phyloP scores from a whole-genome alignment of 2,113 vertebrate genomes.

The Nothobranchius kuhntae region DNA sequence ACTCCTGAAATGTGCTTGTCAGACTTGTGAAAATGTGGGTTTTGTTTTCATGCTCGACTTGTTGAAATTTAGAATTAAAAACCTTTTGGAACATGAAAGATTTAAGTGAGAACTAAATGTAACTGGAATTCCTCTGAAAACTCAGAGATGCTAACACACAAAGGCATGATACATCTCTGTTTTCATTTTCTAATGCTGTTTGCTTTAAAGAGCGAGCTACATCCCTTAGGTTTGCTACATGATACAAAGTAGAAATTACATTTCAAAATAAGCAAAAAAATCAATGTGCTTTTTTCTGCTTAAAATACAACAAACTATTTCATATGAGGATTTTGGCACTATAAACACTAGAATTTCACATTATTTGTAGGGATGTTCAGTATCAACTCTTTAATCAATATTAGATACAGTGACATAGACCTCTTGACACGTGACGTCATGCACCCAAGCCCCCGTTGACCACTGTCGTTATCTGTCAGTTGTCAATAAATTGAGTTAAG shows the following conservation, averaged over 20 bases:
- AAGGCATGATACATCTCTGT: background rate
- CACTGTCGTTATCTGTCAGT: no score
- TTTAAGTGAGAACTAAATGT: slow-evolving; percentile 7
- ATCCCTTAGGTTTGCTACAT: background rate
- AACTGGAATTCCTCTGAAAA: slow-evolving; percentile 2
- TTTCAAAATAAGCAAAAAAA: background rate
- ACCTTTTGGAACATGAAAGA: slow-evolving; percentile 9
- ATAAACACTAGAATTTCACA: no score
- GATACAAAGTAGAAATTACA: background rate
- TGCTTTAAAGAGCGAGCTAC: background rate
- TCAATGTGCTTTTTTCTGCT: no score
- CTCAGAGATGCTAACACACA: background rate
- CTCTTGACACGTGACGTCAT: no score
- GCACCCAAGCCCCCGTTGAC: no score
- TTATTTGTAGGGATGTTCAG: no score
- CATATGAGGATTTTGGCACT: background rate
- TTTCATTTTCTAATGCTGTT: background rate
- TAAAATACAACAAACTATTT: background rate
- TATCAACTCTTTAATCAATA: no score
- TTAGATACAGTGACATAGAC: no score
- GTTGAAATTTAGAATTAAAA: slow-evolving; percentile 5
- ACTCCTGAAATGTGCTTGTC: background rate
- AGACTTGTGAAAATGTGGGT: slow-evolving; percentile 4
- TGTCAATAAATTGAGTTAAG: no score
- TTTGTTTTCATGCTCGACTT: background rate